Evolutionary conservation across 2,113 vertebrate species (phyloP).

Genomic region (Merops nubicus): DNA sequence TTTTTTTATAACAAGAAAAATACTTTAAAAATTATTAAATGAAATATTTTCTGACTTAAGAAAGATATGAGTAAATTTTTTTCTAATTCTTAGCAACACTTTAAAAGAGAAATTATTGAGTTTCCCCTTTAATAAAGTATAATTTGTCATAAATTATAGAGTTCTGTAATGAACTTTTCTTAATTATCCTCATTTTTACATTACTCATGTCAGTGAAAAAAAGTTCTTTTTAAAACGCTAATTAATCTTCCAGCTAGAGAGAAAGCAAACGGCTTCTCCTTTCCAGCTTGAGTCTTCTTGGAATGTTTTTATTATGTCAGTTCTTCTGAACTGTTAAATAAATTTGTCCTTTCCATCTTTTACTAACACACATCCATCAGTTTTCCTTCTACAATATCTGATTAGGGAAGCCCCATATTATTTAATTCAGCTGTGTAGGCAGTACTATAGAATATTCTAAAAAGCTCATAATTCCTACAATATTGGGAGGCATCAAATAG

Average conservation of each 20-base stretch:
- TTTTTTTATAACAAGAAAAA: background rate
- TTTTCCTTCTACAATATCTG: background rate
- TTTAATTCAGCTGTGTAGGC: background rate
- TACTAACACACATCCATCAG: background rate
- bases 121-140: background rate
- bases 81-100: background rate
- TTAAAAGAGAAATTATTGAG: background rate
- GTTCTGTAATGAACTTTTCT: background rate
- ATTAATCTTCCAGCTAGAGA: background rate
- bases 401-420: background rate
- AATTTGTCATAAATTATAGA: background rate
- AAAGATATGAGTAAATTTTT: background rate
- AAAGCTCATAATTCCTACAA: background rate
- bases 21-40: background rate
- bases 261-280: background rate
- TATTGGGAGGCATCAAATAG: conserved; percentile 21
- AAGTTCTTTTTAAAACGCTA: background rate
- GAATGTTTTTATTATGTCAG: background rate
- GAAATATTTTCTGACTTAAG: background rate
- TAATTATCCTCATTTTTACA: background rate
- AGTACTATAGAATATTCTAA: background rate
- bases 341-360: background rate
- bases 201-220: background rate
- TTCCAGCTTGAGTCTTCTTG: background rate
- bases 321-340: background rate